Conservation (phyloP, 2,113 vertebrate species). For the Leptobrachium leishanense region DNA sequence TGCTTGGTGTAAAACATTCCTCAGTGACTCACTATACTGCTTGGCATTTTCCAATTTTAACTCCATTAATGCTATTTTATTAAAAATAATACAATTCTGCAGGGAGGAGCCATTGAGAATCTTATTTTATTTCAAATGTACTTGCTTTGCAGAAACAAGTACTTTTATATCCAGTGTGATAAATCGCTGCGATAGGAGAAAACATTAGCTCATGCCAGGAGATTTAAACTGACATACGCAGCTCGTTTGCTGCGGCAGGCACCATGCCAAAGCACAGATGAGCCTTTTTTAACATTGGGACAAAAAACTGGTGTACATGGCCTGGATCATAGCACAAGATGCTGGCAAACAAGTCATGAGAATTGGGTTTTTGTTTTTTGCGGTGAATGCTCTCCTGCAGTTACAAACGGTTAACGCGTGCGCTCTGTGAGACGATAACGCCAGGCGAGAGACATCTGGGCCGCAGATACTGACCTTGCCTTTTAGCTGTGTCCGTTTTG, state of each 20-base stretch:
- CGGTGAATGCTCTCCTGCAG: constrained; percentile 41
- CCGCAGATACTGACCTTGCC: not conserved
- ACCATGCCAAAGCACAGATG: constrained; percentile 52
- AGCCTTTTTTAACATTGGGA: constrained; percentile 49
- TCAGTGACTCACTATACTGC: no score
- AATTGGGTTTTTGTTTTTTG: constrained; percentile 51
- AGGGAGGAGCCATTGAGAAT: constrained; percentile 27
- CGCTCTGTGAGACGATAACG: constrained; percentile 52
- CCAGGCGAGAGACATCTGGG: constrained; percentile 21
- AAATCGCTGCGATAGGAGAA: constrained; percentile 52
- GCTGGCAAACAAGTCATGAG: constrained; percentile 51
- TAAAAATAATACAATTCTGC: not conserved
- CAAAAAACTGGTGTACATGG: constrained; percentile 53
- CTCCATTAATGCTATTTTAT: no score
- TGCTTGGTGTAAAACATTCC: no score
- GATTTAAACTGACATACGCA: constrained; percentile 55
- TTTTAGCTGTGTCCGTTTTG: constrained; percentile 12
- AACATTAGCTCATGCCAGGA: constrained; percentile 53
- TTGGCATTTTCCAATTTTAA: no score
- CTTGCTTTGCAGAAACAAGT: constrained; percentile 56
- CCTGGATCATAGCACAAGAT: constrained; percentile 46
- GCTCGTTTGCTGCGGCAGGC: constrained; percentile 54
- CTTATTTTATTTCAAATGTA: constrained; percentile 43
- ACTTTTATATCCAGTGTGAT: constrained; percentile 45
- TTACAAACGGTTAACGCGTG: constrained; percentile 45